A percentile compares a stretch with the other conserved stretches of the same genome.
Evolutionary conservation across 2,113 vertebrate species (phyloP).

Genomic region (Gobiocypris rarus): DNA sequence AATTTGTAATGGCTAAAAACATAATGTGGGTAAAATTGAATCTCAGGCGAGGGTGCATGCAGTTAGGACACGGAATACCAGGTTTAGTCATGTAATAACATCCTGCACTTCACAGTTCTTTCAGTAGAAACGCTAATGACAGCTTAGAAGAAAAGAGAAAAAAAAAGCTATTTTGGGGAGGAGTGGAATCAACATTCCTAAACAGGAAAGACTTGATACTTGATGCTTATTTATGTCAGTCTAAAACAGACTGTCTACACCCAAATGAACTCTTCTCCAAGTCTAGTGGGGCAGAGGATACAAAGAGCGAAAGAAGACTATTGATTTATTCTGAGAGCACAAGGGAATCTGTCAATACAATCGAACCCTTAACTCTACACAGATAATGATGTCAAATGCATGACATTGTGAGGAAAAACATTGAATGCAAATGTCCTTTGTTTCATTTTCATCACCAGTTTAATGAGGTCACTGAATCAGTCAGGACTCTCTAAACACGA

Average conservation of each 20-base stretch:
- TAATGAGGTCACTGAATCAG: not conserved
- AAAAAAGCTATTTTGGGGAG: slow-evolving; percentile 12
- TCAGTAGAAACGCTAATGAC: slow-evolving; percentile 15
- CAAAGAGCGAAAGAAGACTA: not conserved
- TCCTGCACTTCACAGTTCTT: not conserved
- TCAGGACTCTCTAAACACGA: not conserved
- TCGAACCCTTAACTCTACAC: not conserved
- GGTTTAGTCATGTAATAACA: not conserved
- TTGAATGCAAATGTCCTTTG: not conserved
- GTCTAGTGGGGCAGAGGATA: not conserved
- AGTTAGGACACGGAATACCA: not conserved
- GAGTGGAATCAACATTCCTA: not conserved
- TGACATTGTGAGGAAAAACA: not conserved
- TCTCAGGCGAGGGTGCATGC: not conserved
- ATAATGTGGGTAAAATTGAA: not conserved
- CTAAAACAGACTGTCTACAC: not conserved
- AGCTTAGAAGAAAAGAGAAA: not conserved
- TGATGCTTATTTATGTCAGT: not conserved
- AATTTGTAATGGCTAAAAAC: not conserved
- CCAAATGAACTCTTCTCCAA: not conserved
- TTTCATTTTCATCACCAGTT: not conserved
- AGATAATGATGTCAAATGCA: not conserved
- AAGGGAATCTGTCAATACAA: not conserved
- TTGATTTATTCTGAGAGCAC: not conserved
- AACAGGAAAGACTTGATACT: not conserved